Conservation (phyloP, 1,140 invertebrate species). For the Dendrolimus punctatus region DNA sequence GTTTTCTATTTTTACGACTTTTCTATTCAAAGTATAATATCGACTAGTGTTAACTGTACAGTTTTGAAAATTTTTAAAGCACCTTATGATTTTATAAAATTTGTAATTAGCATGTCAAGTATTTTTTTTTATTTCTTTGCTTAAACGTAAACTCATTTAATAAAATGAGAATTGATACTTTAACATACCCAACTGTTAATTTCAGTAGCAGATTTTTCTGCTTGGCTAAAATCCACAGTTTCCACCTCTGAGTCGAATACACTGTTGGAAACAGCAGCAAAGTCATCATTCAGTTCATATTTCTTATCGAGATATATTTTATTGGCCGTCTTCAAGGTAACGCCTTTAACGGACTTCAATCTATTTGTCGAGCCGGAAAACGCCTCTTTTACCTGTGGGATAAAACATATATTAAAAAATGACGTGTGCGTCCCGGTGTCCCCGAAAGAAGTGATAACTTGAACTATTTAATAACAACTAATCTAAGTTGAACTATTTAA, state of each 20-base stretch:
- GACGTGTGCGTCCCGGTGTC: too few relatives aligned
- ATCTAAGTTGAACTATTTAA: too few relatives aligned
- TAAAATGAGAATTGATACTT: background rate
- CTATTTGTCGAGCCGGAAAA: constrained; percentile 16
- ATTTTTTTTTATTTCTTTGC: too few relatives aligned
- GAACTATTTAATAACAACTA: too few relatives aligned
- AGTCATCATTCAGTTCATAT: constrained; percentile 19
- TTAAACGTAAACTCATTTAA: background rate
- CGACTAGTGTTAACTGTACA: too few relatives aligned
- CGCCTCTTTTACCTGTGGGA: constrained; percentile 31
- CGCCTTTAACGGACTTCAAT: constrained; percentile 20
- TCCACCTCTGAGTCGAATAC: constrained; percentile 30
- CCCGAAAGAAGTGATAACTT: too few relatives aligned
- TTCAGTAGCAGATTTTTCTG: constrained; percentile 26
- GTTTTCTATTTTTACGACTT: too few relatives aligned
- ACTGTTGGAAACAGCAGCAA: constrained; percentile 16
- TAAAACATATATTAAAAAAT: too few relatives aligned
- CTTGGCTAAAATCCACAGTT: constrained; percentile 36
- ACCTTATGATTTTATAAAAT: too few relatives aligned
- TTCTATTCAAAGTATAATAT: too few relatives aligned
- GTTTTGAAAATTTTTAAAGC: too few relatives aligned
- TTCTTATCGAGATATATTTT: constrained; percentile 19
- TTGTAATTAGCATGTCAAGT: too few relatives aligned
- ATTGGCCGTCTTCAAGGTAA: constrained; percentile 24
- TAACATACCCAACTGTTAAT: constrained; percentile 71